phyloP scores from a whole-genome alignment of 2,113 vertebrate genomes.

The Forbesichthys papilliferus region DNA sequence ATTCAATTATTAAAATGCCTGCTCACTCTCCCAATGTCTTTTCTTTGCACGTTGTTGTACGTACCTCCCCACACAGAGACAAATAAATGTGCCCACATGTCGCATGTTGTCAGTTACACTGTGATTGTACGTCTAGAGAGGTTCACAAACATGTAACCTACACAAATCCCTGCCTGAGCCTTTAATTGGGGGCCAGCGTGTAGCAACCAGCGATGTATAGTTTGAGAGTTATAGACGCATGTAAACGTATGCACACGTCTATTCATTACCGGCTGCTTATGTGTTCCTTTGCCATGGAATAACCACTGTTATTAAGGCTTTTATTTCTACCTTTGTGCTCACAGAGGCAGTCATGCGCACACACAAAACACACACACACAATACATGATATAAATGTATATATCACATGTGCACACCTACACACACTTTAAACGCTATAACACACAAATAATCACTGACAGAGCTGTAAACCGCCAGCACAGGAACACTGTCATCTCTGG shows the following conservation, averaged over 20 bases:
- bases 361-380: slow-evolving; percentile 1
- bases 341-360: neutral
- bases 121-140: neutral
- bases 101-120: neutral
- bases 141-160: slow-evolving; percentile 1
- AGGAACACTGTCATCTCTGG: neutral
- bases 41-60: too few relatives aligned
- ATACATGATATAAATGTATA: neutral
- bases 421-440: slow-evolving; percentile 21
- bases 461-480: slow-evolving; percentile 26
- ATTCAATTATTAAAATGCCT: neutral
- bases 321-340: neutral
- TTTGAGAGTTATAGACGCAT: slow-evolving; percentile 36
- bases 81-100: neutral
- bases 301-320: slow-evolving; percentile 21
- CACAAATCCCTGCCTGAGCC: slow-evolving; percentile 21
- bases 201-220: slow-evolving; percentile 28
- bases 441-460: slow-evolving; percentile 23
- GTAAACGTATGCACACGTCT: slow-evolving; percentile 42
- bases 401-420: slow-evolving; percentile 2
- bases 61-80: neutral
- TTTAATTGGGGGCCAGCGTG: slow-evolving; percentile 26
- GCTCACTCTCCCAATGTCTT: neutral
- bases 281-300: slow-evolving; percentile 13
- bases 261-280: slow-evolving; percentile 47